Conservation (phyloP, 2,797 vertebrate species). For the Chrysocyon brachyurus region DNA sequence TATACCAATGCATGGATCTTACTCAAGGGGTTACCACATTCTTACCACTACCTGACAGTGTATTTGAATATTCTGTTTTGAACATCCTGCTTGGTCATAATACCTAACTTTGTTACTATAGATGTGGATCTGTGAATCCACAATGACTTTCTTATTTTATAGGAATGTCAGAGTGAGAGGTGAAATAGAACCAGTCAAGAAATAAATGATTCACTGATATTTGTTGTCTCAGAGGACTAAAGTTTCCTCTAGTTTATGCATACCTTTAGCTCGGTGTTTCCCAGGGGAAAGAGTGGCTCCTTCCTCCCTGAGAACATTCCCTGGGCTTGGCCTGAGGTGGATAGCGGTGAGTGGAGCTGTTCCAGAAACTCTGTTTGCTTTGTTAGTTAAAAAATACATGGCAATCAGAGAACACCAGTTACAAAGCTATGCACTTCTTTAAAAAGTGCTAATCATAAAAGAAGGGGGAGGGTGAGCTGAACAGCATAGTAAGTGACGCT, state of each 20-base stretch:
- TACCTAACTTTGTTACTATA: background rate
- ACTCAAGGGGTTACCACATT: background rate
- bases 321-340: slow-evolving; percentile 64
- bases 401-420: slow-evolving; percentile 82
- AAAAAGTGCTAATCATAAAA: slow-evolving; percentile 68
- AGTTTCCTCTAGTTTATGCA: slow-evolving; percentile 38
- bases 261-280: slow-evolving; percentile 54
- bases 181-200: slow-evolving; percentile 31
- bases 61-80: slow-evolving; percentile 45
- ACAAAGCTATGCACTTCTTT: slow-evolving; percentile 55
- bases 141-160: slow-evolving; percentile 52
- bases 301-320: slow-evolving; percentile 58
- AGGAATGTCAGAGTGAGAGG: background rate
- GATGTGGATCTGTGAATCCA: background rate
- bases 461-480: slow-evolving; percentile 66
- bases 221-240: slow-evolving; percentile 65
- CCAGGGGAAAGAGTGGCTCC: slow-evolving; percentile 71
- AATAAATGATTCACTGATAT: slow-evolving; percentile 75
- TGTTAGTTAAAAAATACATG: slow-evolving; percentile 81
- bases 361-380: slow-evolving; percentile 85
- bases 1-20: background rate
- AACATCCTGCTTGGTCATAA: background rate
- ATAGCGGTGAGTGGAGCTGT: slow-evolving; percentile 59
- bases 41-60: background rate
- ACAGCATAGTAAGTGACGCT: slow-evolving; percentile 73